Conservation (phyloP, 2,797 vertebrate species). For the Distichodus sexfasciatus region DNA sequence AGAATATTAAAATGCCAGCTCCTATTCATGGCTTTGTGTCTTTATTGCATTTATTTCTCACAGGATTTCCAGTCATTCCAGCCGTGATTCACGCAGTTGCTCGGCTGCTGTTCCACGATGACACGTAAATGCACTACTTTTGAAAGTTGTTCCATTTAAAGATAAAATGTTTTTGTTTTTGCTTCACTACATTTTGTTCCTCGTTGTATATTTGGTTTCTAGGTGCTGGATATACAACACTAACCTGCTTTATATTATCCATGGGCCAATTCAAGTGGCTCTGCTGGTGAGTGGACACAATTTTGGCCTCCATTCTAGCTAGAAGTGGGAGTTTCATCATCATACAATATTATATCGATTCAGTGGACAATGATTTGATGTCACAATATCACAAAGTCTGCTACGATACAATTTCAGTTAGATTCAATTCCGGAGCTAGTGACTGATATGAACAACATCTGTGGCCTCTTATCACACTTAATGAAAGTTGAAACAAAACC, state of each 20-base stretch:
- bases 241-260: constrained; percentile 70
- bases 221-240: constrained; percentile 76
- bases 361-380: too few species aligned
- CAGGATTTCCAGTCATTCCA: constrained; percentile 77
- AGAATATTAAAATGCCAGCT: too few species aligned
- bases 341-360: too few species aligned
- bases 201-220: constrained; percentile 38
- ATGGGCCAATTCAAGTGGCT: constrained; percentile 74
- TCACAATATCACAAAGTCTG: too few species aligned
- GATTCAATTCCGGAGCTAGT: too few species aligned
- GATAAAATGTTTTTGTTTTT: background rate
- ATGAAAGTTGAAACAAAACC: too few species aligned
- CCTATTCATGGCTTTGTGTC: too few species aligned
- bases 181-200: background rate
- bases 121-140: constrained; percentile 63
- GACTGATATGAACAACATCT: too few species aligned
- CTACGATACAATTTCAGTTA: too few species aligned
- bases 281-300: constrained; percentile 77
- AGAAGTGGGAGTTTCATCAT: too few species aligned
- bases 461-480: too few species aligned
- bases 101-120: constrained; percentile 67
- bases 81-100: constrained; percentile 69
- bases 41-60: background rate
- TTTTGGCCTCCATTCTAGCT: too few species aligned
- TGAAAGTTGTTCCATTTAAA: background rate